Evolutionary conservation across 1,140 invertebrate genomes (phyloP).

Genomic region (Anastrepha ludens): DNA sequence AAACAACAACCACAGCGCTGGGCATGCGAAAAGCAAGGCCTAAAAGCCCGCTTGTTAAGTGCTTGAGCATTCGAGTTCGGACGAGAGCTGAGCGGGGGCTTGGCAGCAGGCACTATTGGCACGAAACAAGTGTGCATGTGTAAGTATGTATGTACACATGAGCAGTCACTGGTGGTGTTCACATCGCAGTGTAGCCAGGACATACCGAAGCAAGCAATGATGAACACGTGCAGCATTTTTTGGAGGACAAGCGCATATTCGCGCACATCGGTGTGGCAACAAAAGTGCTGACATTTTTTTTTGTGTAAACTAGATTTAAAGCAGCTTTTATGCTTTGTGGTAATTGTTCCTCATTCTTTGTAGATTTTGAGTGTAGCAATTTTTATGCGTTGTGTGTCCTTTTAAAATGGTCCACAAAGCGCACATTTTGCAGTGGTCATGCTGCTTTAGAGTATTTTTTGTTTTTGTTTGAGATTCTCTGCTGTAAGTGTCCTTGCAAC

Average conservation of each 20-base stretch:
- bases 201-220: background rate
- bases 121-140: background rate
- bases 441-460: too few relatives aligned
- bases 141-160: background rate
- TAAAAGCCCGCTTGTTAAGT: background rate
- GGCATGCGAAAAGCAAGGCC: background rate
- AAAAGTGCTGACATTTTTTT: conserved; percentile 2
- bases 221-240: conserved; percentile 57
- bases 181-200: background rate
- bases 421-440: background rate
- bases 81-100: background rate
- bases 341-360: background rate
- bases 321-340: background rate
- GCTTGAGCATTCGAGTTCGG: conserved; percentile 15
- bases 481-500: too few relatives aligned
- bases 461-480: too few relatives aligned
- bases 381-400: background rate
- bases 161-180: background rate
- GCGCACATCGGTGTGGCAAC: background rate
- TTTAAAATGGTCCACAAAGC: background rate
- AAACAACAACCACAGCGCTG: background rate
- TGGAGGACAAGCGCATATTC: background rate
- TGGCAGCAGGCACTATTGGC: background rate
- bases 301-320: background rate
- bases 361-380: conserved; percentile 1